Percentiles rank a stretch among this genome's conserved stretches.
Conservation (phyloP, 2,797 vertebrate genomes). For the Onychomys leucogaster region DNA sequence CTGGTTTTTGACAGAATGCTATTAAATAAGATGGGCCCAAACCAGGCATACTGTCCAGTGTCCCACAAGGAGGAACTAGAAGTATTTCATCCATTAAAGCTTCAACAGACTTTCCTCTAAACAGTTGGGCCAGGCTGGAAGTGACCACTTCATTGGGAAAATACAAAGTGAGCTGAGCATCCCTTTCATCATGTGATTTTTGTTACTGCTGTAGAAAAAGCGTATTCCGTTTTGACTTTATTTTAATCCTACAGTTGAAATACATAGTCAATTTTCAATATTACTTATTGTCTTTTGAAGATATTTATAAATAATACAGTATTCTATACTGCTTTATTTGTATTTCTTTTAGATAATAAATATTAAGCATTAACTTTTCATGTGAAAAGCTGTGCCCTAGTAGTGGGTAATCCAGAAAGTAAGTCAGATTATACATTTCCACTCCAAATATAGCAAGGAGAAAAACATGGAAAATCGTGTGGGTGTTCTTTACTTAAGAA, state of each 20-base stretch:
- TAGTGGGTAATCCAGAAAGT: conserved; percentile 5
- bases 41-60: neutral
- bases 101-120: neutral
- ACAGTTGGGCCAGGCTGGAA: neutral
- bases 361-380: conserved; percentile 24
- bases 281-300: neutral
- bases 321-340: neutral
- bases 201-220: neutral
- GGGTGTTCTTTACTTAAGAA: neutral
- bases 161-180: neutral
- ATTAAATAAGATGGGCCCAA: neutral
- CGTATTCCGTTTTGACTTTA: neutral
- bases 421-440: neutral
- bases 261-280: neutral
- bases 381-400: neutral
- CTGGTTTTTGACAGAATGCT: neutral
- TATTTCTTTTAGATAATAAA: conserved; percentile 23
- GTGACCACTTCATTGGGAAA: neutral
- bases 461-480: neutral
- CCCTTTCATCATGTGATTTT: neutral
- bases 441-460: conserved; percentile 7
- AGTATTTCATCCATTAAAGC: neutral
- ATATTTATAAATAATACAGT: neutral
- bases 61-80: neutral
- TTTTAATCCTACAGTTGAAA: neutral